A percentile compares a stretch with the other conserved stretches of the same genome.
Evolutionary conservation across 2,797 vertebrate genomes (phyloP).

Genomic region (Hozukius guyotensis): DNA sequence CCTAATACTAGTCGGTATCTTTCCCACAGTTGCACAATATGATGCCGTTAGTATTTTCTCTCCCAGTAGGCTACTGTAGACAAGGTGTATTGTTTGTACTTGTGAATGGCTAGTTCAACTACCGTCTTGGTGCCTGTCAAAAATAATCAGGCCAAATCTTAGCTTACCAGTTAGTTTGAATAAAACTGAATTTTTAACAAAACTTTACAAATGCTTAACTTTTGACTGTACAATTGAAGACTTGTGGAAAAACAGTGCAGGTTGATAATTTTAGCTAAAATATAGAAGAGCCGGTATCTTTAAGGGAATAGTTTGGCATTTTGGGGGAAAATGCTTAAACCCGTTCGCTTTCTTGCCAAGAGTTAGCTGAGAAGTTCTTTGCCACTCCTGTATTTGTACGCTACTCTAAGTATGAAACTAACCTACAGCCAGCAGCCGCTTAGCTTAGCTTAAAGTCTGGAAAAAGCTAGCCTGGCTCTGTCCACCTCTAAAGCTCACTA

Average conservation of each 20-base stretch:
- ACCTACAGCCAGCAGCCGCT: neutral
- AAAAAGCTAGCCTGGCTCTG: neutral
- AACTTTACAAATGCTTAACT: neutral
- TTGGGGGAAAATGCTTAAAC: neutral
- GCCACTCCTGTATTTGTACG: neutral
- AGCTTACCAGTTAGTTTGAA: neutral
- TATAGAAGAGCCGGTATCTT: neutral
- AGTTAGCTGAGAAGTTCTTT: neutral
- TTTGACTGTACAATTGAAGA: neutral
- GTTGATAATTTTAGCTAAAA: neutral
- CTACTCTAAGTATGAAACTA: neutral
- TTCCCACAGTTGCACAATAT: neutral
- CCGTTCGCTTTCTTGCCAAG: neutral
- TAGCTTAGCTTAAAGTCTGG: neutral
- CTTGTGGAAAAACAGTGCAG: neutral
- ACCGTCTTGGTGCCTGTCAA: neutral
- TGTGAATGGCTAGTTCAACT: neutral
- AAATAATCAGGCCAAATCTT: neutral
- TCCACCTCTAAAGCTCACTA: neutral
- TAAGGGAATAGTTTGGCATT: neutral
- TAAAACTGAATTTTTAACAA: too few species aligned
- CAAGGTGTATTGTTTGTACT: neutral
- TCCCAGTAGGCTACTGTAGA: neutral
- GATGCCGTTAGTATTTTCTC: neutral
- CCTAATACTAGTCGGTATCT: neutral